A percentile compares a stretch with the other conserved stretches of the same genome.
Evolutionary conservation across 2,113 vertebrate species (phyloP).

Genomic region (Oceanodroma tethys): DNA sequence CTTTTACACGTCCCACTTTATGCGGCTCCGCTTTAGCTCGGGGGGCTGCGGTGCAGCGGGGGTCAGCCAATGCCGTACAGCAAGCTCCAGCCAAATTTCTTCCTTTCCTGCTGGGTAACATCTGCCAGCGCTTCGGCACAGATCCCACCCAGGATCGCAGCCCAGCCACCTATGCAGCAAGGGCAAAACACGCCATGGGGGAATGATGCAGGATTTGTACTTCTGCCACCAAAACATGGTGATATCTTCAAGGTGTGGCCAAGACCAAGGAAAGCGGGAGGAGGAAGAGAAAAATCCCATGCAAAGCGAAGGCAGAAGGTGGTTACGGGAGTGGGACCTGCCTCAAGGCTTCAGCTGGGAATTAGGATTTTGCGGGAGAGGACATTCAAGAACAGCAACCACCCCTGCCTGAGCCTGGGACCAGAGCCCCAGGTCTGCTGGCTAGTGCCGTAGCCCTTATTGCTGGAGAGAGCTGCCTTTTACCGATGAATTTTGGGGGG

Average conservation of each 20-base stretch:
- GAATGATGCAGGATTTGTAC: no score
- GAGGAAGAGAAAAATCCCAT: not conserved
- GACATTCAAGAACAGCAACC: not conserved
- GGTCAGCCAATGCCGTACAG: fast-evolving
- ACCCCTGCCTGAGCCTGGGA: not conserved
- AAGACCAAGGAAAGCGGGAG: not conserved
- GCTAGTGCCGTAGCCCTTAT: not conserved
- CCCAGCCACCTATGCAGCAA: not conserved
- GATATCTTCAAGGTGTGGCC: not conserved
- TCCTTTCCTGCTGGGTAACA: not conserved
- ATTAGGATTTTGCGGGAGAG: not conserved
- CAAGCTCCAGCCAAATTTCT: not conserved
- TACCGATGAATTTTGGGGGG: fast-evolving
- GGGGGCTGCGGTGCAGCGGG: not conserved
- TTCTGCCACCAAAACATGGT: not conserved
- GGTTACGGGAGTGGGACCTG: not conserved
- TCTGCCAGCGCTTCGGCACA: not conserved
- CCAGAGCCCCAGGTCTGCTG: not conserved
- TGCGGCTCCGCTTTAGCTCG: fast-evolving
- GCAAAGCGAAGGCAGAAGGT: not conserved
- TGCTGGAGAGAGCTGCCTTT: not conserved
- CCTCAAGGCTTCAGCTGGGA: not conserved
- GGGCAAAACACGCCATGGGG: fast-evolving
- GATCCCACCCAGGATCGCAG: not conserved
- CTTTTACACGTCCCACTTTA: not conserved